Conservation (phyloP, 2,113 vertebrate species). For the Dolichallabes microphthalmus region DNA sequence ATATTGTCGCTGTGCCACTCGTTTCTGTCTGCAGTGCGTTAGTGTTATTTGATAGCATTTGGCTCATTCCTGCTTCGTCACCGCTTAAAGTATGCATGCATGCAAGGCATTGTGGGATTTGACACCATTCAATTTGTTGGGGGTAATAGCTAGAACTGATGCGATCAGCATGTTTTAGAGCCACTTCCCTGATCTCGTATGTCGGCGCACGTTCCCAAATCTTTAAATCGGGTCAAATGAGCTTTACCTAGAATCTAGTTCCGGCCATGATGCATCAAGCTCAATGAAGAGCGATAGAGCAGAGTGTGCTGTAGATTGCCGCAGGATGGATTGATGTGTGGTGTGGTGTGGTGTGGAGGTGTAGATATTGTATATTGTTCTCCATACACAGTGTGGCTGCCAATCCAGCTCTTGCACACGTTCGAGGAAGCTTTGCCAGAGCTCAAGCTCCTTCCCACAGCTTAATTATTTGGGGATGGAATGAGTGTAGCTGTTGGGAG, state of each 20-base stretch:
- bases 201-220: background rate
- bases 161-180: background rate
- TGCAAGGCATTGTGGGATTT: conserved; percentile 16
- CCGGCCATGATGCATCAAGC: conserved; percentile 2
- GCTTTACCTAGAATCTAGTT: conserved; percentile 19
- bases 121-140: background rate
- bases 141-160: background rate
- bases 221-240: conserved; percentile 14
- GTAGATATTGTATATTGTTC: conserved; percentile 48
- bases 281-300: conserved; percentile 24
- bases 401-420: conserved; percentile 29
- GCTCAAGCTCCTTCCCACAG: conserved; percentile 24
- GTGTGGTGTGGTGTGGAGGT: conserved; percentile 28
- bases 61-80: conserved; percentile 9
- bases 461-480: conserved; percentile 52
- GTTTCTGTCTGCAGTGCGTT: conserved; percentile 25
- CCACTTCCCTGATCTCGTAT: conserved; percentile 4
- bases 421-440: conserved; percentile 41
- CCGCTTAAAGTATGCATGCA: conserved; percentile 16
- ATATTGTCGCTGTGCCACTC: background rate
- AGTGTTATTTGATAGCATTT: background rate
- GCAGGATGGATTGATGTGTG: conserved; percentile 50
- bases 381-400: conserved; percentile 31
- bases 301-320: conserved; percentile 22
- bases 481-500: background rate